These are phyloP conservation scores for Peromyscus californicus DNA, from an alignment of 2,113 vertebrate species.

Conservation along the genomic window DNA sequence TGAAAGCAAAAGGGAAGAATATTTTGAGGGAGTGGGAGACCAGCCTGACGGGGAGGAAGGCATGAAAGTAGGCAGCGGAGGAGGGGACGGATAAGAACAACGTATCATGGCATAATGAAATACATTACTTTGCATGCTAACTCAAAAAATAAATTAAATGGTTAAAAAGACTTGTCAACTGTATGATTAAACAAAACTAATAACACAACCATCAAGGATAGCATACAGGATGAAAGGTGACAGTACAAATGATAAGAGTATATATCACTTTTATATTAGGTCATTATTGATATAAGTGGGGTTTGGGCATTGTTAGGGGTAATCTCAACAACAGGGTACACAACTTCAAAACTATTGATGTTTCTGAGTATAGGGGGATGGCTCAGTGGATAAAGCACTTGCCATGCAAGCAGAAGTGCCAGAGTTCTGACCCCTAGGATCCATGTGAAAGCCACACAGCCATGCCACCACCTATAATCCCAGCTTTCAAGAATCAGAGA, in stretches of 20 bases:
- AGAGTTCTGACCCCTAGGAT: not conserved
- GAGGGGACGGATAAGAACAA: not conserved
- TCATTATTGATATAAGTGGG: not conserved
- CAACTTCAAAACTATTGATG: not conserved
- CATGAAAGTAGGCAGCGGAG: not conserved
- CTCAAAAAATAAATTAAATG: not conserved
- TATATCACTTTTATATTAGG: slow-evolving; percentile 11
- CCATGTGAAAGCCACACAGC: not conserved
- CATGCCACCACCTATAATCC: not conserved
- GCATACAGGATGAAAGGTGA: not conserved
- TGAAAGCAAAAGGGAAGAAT: not conserved
- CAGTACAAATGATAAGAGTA: slow-evolving; percentile 24
- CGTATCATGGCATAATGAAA: not conserved
- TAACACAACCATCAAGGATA: slow-evolving; percentile 2
- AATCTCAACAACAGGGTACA: not conserved
- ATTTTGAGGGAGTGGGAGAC: not conserved
- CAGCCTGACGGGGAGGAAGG: not conserved
- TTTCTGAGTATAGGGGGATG: not conserved
- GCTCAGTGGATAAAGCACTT: not conserved
- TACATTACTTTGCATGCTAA: not conserved
- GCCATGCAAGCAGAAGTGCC: not conserved
- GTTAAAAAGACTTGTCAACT: not conserved
- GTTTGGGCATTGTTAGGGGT: slow-evolving; percentile 28
- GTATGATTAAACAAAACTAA: slow-evolving; percentile 38
- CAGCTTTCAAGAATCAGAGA: not conserved